These are phyloP conservation scores for Elgaria multicarinata DNA, from an alignment of 2,113 vertebrate genomes.

Conservation along the genomic window DNA sequence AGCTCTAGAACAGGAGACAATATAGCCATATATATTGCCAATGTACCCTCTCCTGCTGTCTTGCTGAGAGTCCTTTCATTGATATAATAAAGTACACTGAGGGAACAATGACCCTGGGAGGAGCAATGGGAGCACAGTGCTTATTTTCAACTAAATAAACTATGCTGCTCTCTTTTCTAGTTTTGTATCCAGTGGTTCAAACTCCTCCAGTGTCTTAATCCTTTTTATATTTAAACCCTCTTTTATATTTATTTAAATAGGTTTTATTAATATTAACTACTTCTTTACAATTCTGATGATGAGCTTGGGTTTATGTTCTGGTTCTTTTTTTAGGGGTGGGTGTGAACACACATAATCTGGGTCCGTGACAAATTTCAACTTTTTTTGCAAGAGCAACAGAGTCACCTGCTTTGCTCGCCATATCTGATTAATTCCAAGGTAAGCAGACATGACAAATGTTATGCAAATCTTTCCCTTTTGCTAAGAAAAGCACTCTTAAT, in stretches of 20 bases:
- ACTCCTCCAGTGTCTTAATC: neutral
- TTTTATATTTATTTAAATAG: slow-evolving; percentile 5
- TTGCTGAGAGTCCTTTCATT: neutral
- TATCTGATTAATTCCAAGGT: slow-evolving; percentile 37
- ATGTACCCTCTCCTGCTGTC: neutral
- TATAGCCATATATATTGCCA: neutral
- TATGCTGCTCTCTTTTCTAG: no score
- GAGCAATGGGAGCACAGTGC: no score
- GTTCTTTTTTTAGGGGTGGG: no score
- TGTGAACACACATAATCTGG: neutral
- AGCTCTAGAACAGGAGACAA: neutral
- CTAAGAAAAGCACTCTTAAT: slow-evolving; percentile 20
- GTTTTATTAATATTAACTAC: neutral
- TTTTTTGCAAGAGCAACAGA: slow-evolving; percentile 10
- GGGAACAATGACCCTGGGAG: neutral
- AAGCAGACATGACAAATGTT: slow-evolving; percentile 32
- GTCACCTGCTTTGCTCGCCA: slow-evolving; percentile 10
- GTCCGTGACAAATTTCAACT: slow-evolving; percentile 20
- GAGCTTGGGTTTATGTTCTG: neutral
- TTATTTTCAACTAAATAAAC: neutral
- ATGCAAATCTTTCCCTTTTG: slow-evolving; percentile 35
- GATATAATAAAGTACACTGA: neutral
- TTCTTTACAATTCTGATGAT: neutral
- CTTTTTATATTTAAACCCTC: no score
- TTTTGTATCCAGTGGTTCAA: slow-evolving; percentile 10